Base-by-base conservation (phyloP, 1,140 invertebrate species). In the Drosophila truncata region DNA sequence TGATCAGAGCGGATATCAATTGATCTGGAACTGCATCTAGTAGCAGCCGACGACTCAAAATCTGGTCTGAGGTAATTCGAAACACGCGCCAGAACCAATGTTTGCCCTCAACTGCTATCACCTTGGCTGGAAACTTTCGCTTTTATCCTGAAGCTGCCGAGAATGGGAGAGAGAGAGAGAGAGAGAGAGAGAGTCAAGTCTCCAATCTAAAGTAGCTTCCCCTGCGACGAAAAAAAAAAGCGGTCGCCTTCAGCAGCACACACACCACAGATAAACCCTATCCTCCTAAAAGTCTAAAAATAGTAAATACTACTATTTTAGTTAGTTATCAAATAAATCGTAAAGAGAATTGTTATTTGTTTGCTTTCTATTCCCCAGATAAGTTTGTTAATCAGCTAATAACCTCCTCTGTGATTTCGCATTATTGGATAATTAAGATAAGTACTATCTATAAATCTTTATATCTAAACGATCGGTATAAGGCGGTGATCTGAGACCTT, bases 1-100 rank as follows among this genome's bases (percentile, higher is more conserved):
- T 72, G 64, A 84, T 88, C 44, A 44, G 44, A 31, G 50, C 69
- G 69, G 52, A 72, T 73, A 60, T n/a, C 44, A 73, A 73, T 60
- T 50, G 70, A 72, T 73, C 70, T 69, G 55, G 58, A 77, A 77
- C 62, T 78, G 55, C 63, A 77, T 25, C 54, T 33, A 33, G 39
- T 37, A 33, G 39, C 57, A 13, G 20, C 14, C 7, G 10, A 18
- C 67, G 27, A 33, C 27, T 39, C 16, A 37, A 46, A 39, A 65
- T 39, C 64, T 49, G 59, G 25, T 64, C 31, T 25, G 13, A 14
- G 27, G 69, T 49, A 59, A 72, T 50, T 67, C 23, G 31, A 67
- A 70, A 71, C 69, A 60, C 66, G 44, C 35, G 49, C 44, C 44
- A 33, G 39, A 58, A 47, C 61, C 33, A 42, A 23, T 18, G 14